Conservation (phyloP, 2,888 invertebrate genomes). For the Clistopyga incitator region DNA sequence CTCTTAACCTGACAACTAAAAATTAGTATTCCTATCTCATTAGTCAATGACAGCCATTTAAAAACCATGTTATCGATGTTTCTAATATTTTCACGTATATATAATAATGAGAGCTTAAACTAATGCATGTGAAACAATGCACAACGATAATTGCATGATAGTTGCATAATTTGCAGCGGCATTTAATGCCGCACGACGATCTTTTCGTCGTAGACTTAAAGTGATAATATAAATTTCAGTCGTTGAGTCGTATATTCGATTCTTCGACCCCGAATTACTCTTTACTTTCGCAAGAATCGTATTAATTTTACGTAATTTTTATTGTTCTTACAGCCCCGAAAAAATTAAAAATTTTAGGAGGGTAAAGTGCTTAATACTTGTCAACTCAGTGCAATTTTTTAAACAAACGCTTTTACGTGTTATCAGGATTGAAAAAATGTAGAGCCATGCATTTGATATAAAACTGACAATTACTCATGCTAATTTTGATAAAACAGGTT, state of each 20-base stretch:
- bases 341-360: no score
- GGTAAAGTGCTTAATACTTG: no score
- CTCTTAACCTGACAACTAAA: conserved; percentile 63
- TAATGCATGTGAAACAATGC: background rate
- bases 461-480: no score
- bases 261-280: background rate
- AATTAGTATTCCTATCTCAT: conserved; percentile 75
- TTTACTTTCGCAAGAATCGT: background rate
- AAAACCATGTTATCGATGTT: background rate
- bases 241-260: background rate
- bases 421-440: no score
- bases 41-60: conserved; percentile 70
- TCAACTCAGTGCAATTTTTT: no score
- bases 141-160: background rate
- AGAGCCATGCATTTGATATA: no score
- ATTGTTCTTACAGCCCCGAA: no score
- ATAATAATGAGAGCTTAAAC: background rate
- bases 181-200: conserved; percentile 16
- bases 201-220: background rate
- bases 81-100: background rate
- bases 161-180: conserved; percentile 7
- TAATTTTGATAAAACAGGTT: no score
- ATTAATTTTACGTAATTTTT: background rate
- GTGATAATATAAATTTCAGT: background rate
- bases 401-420: no score